Percentiles rank a stretch among this genome's conserved stretches.
Conservation (phyloP, 2,113 vertebrate species). For the Furnarius figulus region DNA sequence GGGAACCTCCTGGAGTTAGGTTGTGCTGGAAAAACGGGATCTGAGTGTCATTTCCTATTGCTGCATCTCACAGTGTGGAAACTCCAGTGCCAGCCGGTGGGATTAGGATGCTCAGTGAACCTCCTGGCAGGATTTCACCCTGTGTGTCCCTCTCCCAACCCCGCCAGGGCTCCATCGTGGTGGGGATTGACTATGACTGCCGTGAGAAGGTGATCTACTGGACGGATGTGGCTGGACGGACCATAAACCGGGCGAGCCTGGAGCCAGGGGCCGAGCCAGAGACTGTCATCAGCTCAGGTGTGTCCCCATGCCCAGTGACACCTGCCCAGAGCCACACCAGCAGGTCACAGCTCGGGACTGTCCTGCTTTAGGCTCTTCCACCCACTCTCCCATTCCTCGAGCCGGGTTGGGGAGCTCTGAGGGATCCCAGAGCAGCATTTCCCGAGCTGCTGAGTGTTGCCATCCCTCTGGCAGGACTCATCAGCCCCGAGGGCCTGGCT, state of each 20-base stretch:
- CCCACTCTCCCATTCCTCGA: rapidly evolving
- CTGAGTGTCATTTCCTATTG: neutral
- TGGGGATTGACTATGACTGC: slow-evolving; percentile 93
- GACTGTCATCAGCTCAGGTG: slow-evolving; percentile 86
- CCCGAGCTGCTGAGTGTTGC: neutral
- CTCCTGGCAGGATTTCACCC: neutral
- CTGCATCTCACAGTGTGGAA: rapidly evolving
- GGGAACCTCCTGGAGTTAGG: rapidly evolving
- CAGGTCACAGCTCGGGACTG: rapidly evolving
- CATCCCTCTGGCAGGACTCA: slow-evolving; percentile 77
- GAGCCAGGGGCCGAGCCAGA: slow-evolving; percentile 87
- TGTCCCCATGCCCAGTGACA: neutral
- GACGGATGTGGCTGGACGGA: slow-evolving; percentile 91
- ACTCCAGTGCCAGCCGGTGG: neutral
- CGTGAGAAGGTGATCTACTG: slow-evolving; percentile 89
- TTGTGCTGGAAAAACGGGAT: neutral
- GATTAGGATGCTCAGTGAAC: neutral
- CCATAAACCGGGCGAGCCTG: slow-evolving; percentile 85
- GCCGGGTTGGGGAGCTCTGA: rapidly evolving
- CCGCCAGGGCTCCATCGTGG: slow-evolving; percentile 91
- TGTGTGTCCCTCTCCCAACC: neutral
- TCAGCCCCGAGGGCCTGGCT: slow-evolving; percentile 92
- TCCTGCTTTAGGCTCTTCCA: neutral
- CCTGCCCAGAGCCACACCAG: neutral
- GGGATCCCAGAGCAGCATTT: rapidly evolving